phyloP scores from a whole-genome alignment of 2,113 vertebrate species.

The Rhinichthys klamathensis region DNA sequence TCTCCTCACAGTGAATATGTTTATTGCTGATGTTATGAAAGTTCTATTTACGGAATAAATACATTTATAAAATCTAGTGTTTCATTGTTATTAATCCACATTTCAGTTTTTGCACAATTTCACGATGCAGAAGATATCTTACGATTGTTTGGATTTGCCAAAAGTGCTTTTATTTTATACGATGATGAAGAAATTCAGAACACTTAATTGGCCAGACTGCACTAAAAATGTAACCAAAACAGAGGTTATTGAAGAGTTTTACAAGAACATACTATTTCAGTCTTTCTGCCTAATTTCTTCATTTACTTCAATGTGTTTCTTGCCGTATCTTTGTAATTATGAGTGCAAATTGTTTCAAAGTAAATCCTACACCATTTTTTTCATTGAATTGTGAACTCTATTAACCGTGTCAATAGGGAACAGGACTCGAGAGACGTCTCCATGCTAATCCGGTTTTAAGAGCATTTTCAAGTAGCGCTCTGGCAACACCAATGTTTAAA shows the following conservation, averaged over 20 bases:
- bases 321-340: too few relatives aligned
- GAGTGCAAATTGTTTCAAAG: too few relatives aligned
- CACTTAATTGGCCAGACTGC: too few relatives aligned
- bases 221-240: too few relatives aligned
- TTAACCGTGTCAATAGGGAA: neutral
- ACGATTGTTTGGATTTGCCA: too few relatives aligned
- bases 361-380: neutral
- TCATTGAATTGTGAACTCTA: neutral
- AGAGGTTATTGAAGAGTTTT: too few relatives aligned
- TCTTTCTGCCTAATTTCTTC: too few relatives aligned
- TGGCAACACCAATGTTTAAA: neutral
- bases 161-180: too few relatives aligned
- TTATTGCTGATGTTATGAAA: conserved; percentile 77
- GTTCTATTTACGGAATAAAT: conserved; percentile 91
- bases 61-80: conserved; percentile 59
- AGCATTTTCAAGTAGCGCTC: neutral
- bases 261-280: too few relatives aligned
- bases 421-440: neutral
- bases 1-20: conserved; percentile 72
- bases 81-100: neutral
- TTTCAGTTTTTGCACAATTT: neutral
- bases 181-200: too few relatives aligned
- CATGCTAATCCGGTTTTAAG: neutral
- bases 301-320: too few relatives aligned
- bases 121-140: neutral